Conservation (phyloP, 2,113 vertebrate species). For the Hepsetus odoe region DNA sequence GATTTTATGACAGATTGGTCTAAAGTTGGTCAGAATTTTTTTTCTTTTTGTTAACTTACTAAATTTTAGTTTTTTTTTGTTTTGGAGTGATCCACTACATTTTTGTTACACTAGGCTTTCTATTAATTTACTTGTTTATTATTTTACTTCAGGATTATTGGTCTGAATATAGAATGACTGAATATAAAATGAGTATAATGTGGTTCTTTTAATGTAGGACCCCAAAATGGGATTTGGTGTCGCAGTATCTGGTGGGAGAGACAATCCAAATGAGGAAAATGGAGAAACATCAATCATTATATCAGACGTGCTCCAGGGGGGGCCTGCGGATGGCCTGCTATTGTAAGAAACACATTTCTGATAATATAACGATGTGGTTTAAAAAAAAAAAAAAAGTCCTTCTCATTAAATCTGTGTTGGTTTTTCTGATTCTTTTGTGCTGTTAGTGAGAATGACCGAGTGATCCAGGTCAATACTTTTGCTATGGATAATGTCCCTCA, state of each 20-base stretch:
- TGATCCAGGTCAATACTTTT: constrained; percentile 88
- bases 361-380: not conserved
- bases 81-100: no score
- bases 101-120: no score
- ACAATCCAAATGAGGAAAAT: constrained; percentile 96
- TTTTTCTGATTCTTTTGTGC: constrained; percentile 28
- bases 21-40: no score
- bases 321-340: constrained; percentile 91
- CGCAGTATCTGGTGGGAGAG: constrained; percentile 93
- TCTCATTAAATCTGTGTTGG: not conserved
- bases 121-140: no score
- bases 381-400: not conserved
- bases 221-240: constrained; percentile 97
- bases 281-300: constrained; percentile 93
- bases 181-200: no score
- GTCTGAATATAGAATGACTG: no score
- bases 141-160: no score
- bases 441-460: constrained; percentile 90
- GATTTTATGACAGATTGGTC: no score
- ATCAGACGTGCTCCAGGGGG: constrained; percentile 92
- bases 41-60: no score
- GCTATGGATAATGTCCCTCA: constrained; percentile 91
- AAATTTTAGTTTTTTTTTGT: not conserved
- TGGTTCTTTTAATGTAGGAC: constrained; percentile 76
- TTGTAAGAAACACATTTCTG: constrained; percentile 78